These are phyloP conservation scores for Adineta ricciae DNA, from an alignment of 2,888 invertebrate genomes.

Conservation along the genomic window DNA sequence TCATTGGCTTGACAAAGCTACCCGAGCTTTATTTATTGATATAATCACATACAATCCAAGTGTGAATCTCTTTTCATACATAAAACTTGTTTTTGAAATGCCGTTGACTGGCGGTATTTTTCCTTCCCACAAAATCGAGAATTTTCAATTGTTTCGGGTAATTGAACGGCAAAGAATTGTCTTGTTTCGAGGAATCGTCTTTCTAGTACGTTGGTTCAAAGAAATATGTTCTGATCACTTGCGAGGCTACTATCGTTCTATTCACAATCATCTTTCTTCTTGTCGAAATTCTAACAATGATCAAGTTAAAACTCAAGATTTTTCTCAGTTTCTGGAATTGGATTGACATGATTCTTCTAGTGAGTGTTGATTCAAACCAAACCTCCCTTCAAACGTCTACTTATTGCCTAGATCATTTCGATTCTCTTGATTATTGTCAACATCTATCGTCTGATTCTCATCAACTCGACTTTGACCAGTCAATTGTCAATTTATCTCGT, in stretches of 20 bases:
- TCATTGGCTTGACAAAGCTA: conserved; percentile 17
- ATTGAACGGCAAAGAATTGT: too few species aligned
- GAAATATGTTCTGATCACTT: not conserved
- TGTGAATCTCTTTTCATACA: not conserved
- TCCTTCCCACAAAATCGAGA: not conserved
- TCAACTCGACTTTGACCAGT: not conserved
- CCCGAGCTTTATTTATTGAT: conserved; percentile 11
- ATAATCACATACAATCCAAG: conserved; percentile 9
- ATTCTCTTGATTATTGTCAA: not conserved
- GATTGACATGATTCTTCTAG: not conserved
- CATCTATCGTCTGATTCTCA: not conserved
- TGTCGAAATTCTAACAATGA: not conserved
- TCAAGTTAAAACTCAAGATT: not conserved
- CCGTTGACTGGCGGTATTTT: not conserved
- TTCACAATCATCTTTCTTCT: not conserved
- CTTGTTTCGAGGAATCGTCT: too few species aligned
- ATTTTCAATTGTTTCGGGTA: not conserved
- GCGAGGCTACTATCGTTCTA: not conserved
- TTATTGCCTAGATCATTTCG: not conserved
- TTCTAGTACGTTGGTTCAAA: not conserved
- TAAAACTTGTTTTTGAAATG: not conserved
- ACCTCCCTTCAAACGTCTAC: not conserved
- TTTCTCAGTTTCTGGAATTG: not conserved
- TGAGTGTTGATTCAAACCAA: not conserved
- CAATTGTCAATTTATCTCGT: not conserved